Evolutionary conservation across 2,113 vertebrate species (phyloP), one percentile per base, ranked within the genome.

Genomic region (Heterotilapia buettikoferi): DNA sequence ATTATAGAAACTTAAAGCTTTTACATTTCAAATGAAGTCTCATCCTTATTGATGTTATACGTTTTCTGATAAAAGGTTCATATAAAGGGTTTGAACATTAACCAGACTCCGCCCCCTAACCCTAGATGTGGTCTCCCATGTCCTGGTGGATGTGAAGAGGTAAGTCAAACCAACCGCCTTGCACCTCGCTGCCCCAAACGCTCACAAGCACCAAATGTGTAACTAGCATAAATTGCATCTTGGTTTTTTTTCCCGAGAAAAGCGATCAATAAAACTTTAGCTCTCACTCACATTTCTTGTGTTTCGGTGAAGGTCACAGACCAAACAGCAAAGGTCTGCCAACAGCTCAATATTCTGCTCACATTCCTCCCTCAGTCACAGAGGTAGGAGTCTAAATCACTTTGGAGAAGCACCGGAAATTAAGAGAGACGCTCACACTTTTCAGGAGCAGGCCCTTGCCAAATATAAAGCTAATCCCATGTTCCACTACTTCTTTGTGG

Each of bases 221-320:
- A 16, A 14, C 86, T 7, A 40, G 78, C 78, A 89, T 78, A 73
- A 83, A 91, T 85, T 86, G 84, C 89, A 83, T 90, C 80, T 87
- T n/a, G 24, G 68, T 52, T 80, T 31, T 82, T 90, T 87, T 79
- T 86, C 61, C 29, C 21, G 36, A 83, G 88, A 78, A 83, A 80
- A 68, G 29, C 85, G 92, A 96, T 96, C 93, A 81, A 95, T 96
- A 90, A 29, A 31, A 21, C 86, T 87, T 90, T 45, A 86, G 86
- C 92, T 94, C 90, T 92, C 87, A 38, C 80, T 86, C 80, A 57
- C 89, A 84, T 91, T 90, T 88, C 79, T 91, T 85, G 40, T 71
- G 86, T 84, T 93, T 90, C 31, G 5, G 53, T 94, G 94, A 95
- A 96, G 96, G 96, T 96, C 96, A 94, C 87, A 31, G 82, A 68